phyloP scores from a whole-genome alignment of 2,797 vertebrate genomes.

The Sebastes steindachneri region DNA sequence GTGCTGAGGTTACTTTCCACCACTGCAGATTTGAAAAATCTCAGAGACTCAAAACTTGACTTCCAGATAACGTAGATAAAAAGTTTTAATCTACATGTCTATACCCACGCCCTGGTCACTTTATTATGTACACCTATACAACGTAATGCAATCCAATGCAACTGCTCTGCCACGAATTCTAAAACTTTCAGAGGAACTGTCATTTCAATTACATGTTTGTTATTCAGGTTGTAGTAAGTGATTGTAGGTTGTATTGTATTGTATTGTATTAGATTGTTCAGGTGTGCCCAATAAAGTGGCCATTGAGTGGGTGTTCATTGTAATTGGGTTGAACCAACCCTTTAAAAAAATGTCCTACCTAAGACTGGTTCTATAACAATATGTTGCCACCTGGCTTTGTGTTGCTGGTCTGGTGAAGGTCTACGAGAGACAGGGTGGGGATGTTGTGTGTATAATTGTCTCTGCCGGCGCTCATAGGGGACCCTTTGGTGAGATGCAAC shows the following conservation, averaged over 20 bases:
- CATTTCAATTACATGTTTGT: background rate
- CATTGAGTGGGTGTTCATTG: background rate
- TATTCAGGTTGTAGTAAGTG: background rate
- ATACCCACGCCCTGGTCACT: background rate
- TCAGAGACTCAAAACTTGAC: background rate
- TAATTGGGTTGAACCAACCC: background rate
- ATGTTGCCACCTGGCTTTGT: background rate
- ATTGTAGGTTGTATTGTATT: background rate
- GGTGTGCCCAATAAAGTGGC: background rate
- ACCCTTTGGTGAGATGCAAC: conserved; percentile 57
- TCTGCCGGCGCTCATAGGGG: conserved; percentile 36
- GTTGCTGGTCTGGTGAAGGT: background rate
- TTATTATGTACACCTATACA: background rate
- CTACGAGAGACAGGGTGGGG: conserved; percentile 5
- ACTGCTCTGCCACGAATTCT: too few relatives aligned
- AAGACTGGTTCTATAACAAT: background rate
- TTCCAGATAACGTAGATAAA: too few relatives aligned
- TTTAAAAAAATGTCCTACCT: background rate
- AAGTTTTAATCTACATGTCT: background rate
- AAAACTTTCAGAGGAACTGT: too few relatives aligned
- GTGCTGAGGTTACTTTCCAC: background rate
- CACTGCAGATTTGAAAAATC: background rate
- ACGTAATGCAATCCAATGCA: too few relatives aligned
- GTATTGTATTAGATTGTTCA: background rate
- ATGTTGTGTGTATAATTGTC: conserved; percentile 24